Evolutionary conservation across 2,888 invertebrate genomes (phyloP).

Genomic region (Allygus modestus): DNA sequence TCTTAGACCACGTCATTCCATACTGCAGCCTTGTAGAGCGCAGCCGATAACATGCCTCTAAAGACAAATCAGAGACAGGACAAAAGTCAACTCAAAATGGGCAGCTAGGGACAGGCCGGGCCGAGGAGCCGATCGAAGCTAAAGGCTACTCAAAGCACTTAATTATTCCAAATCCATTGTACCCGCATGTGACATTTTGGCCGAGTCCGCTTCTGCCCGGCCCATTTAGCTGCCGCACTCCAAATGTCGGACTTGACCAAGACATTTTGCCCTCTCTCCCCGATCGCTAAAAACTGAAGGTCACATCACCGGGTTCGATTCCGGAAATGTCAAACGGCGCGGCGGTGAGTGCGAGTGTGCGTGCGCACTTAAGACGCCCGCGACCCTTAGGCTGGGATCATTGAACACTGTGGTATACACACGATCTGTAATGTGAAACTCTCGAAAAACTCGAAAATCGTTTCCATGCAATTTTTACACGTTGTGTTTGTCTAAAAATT

Average conservation of each 20-base stretch:
- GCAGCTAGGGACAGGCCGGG: too few species aligned
- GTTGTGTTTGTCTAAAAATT: too few species aligned
- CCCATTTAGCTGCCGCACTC: conserved; percentile 66
- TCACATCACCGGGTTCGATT: conserved; percentile 55
- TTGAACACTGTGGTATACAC: neutral
- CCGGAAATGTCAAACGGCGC: conserved; percentile 18
- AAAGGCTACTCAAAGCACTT: conserved; percentile 51
- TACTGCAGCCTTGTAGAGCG: too few species aligned
- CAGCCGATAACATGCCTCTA: too few species aligned
- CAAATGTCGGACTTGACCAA: conserved; percentile 68
- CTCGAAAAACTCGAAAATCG: too few species aligned
- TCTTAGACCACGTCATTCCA: too few species aligned
- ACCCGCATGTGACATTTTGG: conserved; percentile 50
- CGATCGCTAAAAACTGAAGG: conserved; percentile 59
- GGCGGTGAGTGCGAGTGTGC: too few species aligned
- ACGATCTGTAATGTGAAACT: too few species aligned
- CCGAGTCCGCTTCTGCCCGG: conserved; percentile 60
- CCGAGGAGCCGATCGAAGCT: conserved; percentile 14
- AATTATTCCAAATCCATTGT: conserved; percentile 56
- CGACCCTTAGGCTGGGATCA: neutral
- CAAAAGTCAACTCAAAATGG: too few species aligned
- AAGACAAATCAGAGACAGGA: too few species aligned
- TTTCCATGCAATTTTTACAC: too few species aligned
- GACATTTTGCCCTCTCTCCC: conserved; percentile 63
- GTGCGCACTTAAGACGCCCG: conserved; percentile 32